Conservation (phyloP, 2,888 invertebrate genomes). For the Cancer borealis region DNA sequence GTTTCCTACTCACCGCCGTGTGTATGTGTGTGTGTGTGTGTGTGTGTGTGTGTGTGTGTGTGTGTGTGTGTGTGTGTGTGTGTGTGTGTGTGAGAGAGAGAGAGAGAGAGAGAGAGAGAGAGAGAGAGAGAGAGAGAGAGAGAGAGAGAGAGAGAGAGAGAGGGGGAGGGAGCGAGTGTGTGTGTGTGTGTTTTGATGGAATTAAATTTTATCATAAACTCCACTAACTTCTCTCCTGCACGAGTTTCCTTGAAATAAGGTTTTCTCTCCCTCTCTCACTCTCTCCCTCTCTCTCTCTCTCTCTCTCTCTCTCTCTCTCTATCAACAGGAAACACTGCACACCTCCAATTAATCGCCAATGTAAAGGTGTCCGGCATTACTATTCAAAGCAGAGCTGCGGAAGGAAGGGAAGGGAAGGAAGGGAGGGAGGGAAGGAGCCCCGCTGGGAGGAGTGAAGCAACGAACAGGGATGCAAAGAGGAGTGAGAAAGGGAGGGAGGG, state of each 20-base stretch:
- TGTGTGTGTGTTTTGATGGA: not conserved
- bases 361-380: not conserved
- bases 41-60: conserved; percentile 1
- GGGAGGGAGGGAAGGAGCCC: not conserved
- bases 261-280: not conserved
- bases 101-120: conserved; percentile 52
- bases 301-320: not conserved
- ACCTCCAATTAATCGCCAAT: conserved; percentile 26
- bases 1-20: not conserved
- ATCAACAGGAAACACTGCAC: not conserved
- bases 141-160: too few species aligned
- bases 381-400: not conserved
- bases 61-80: conserved; percentile 20
- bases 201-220: not conserved
- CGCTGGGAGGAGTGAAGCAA: not conserved
- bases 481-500: not conserved
- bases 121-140: conserved; percentile 12
- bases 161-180: not conserved
- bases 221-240: not conserved
- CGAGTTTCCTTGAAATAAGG: not conserved
- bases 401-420: not conserved
- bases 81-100: not conserved
- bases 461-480: not conserved
- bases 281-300: not conserved
- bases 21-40: not conserved